phyloP scores from a whole-genome alignment of 2,888 invertebrate genomes.

The Ferdinandea cuprea region DNA sequence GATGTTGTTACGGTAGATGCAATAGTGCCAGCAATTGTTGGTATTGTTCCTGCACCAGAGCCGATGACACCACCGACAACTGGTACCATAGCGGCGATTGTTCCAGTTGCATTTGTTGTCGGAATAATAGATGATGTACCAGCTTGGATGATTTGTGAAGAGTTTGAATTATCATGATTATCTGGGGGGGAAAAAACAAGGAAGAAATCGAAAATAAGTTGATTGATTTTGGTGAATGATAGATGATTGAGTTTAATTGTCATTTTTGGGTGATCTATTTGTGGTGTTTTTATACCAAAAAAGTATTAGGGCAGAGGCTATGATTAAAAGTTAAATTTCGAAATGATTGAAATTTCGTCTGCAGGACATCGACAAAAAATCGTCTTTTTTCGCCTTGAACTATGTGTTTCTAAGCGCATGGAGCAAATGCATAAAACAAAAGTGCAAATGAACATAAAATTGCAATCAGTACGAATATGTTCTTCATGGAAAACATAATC shows the following conservation, averaged over 20 bases:
- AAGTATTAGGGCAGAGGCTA: no score
- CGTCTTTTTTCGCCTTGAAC: no score
- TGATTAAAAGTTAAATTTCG: no score
- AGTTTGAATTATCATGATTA: slow-evolving; percentile 83
- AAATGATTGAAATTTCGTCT: no score
- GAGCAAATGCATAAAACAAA: no score
- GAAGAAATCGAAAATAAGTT: neutral
- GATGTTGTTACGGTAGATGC: slow-evolving; percentile 78
- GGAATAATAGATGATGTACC: slow-evolving; percentile 81
- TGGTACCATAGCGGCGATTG: slow-evolving; percentile 77
- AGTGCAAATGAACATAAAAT: no score
- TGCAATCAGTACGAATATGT: no score
- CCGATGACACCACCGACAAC: slow-evolving; percentile 62
- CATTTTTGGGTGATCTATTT: neutral
- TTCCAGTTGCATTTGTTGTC: slow-evolving; percentile 78
- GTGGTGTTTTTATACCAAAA: no score
- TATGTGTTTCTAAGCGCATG: no score
- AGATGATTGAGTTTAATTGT: neutral
- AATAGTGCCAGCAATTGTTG: slow-evolving; percentile 78
- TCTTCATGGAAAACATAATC: no score
- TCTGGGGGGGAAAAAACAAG: slow-evolving; percentile 76
- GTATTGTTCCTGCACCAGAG: slow-evolving; percentile 76
- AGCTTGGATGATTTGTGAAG: slow-evolving; percentile 81
- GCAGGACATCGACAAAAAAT: no score
- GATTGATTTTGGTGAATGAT: neutral